Base-by-base conservation (phyloP, 2,113 vertebrate species). In the Tenebrosternarchus preto region DNA sequence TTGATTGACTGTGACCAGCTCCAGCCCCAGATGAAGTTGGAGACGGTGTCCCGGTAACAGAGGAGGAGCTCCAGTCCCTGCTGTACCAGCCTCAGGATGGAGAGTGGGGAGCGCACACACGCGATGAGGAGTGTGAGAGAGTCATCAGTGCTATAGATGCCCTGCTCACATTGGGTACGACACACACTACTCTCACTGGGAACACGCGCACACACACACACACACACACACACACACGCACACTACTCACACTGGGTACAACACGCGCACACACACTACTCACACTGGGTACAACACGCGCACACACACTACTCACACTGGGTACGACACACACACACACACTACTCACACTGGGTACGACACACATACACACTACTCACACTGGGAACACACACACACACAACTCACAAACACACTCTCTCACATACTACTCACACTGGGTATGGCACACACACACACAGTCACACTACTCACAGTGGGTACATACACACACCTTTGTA, bases 71-170 rank as follows among this genome's bases (percentile, higher is more conserved):
- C 31, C 93, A 94, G 83, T 91, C 95, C 81, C 93, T 98, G 67
- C 94, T 98, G 1, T 99, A 99, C 90, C 91, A 83, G 80, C 97
- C 98, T 69, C 96, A 98, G 89, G 96, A 97, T 86, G 98, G 98
- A 82, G 97, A 99, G 74, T 99, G 98, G 97, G 98, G 96, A 0
- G 91, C 92, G 73, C 93, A 96, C 88, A 96, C 94, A 17, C 93
- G 93, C 85, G 96, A 98, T 55, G 96, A 98, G 81, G 96, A 99
- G 82, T 99, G 96, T 74, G 95, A 97, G 87, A 90, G 97, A 71
- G 94, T 98, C 68, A 93, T 98, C 88, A 81, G 67, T 5, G 98
- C 96, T 83, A 98, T 99, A 4, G 93, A 96, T 83, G 92, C 95
- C 81, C 96, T 99, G 50, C 93, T 98, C 70, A 95, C 95, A 36